A percentile compares a stretch with the other conserved stretches of the same genome.
phyloP scores from a whole-genome alignment of 2,888 invertebrate species.

The Drosophila niveifrons region DNA sequence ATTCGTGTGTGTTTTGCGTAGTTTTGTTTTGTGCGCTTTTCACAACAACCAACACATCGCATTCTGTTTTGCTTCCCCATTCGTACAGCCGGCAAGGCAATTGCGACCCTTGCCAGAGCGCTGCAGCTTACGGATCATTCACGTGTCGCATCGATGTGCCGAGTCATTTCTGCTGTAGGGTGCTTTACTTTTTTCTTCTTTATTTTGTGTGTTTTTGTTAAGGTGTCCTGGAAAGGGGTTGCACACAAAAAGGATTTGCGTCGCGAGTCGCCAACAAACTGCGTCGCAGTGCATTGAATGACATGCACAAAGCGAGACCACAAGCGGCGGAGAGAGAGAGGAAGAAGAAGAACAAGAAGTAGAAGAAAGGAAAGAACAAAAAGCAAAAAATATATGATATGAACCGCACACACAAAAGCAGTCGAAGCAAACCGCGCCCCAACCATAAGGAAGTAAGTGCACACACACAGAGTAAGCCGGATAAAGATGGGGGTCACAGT shows the following conservation, averaged over 20 bases:
- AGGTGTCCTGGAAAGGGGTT: slow-evolving; percentile 20
- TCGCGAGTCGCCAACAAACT: slow-evolving; percentile 48
- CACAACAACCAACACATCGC: slow-evolving; percentile 71
- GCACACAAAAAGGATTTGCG: slow-evolving; percentile 45
- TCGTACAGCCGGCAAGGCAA: slow-evolving; percentile 44
- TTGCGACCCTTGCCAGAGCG: slow-evolving; percentile 13
- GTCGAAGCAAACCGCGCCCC: slow-evolving; percentile 42
- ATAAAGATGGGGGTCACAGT: slow-evolving; percentile 23
- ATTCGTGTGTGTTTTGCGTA: slow-evolving; percentile 52
- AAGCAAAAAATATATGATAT: slow-evolving; percentile 10
- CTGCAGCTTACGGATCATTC: slow-evolving; percentile 12
- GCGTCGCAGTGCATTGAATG: slow-evolving; percentile 43
- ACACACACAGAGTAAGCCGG: slow-evolving; percentile 28
- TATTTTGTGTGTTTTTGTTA: not conserved
- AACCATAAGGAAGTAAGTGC: slow-evolving; percentile 29
- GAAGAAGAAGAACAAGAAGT: not conserved
- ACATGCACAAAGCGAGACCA: slow-evolving; percentile 14
- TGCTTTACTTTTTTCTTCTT: not conserved
- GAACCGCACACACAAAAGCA: slow-evolving; percentile 10
- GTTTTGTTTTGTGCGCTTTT: slow-evolving; percentile 68
- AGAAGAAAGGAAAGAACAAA: not conserved
- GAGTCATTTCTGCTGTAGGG: slow-evolving; percentile 9
- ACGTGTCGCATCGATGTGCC: slow-evolving; percentile 3
- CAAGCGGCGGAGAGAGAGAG: too few relatives aligned
- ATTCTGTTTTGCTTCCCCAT: slow-evolving; percentile 71